phyloP scores from a whole-genome alignment of 2,888 invertebrate genomes.

The Holacanthella duospinosa region DNA sequence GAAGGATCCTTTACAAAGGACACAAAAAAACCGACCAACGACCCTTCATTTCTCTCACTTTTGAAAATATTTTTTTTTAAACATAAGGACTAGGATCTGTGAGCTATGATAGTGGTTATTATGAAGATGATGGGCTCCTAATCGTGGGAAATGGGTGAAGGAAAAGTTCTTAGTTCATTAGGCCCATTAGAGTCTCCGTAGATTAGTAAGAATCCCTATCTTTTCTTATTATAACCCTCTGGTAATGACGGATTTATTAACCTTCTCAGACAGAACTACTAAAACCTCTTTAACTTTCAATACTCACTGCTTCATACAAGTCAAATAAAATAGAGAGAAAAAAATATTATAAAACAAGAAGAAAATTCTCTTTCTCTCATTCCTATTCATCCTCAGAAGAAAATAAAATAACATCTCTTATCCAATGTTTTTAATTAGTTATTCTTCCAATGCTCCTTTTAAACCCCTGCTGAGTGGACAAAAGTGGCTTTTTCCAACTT shows the following conservation, averaged over 20 bases:
- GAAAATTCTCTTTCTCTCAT: neutral
- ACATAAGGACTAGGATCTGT: neutral
- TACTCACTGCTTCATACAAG: neutral
- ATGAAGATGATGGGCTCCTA: constrained; percentile 13
- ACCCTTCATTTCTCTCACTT: too few species aligned
- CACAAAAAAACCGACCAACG: too few species aligned
- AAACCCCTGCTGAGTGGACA: neutral
- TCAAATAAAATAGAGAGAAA: neutral
- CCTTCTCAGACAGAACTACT: too few species aligned
- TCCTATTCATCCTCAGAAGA: neutral
- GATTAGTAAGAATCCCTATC: constrained; percentile 9
- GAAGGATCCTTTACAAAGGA: neutral
- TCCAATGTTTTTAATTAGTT: neutral
- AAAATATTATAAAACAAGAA: neutral
- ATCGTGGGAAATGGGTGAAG: constrained; percentile 18
- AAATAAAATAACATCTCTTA: neutral
- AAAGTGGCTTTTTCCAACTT: neutral
- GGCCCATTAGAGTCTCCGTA: constrained; percentile 11
- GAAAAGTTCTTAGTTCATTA: constrained; percentile 27
- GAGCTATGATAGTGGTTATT: neutral
- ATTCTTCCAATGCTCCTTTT: neutral
- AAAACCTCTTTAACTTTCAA: too few species aligned
- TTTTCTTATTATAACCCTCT: too few species aligned
- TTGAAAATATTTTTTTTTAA: neutral
- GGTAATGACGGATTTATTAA: constrained; percentile 16